Percentiles rank a stretch among this genome's conserved stretches.
These are phyloP conservation scores for Andricus quercusramuli DNA, from an alignment of 2,888 invertebrate genomes.

Conservation along the genomic window DNA sequence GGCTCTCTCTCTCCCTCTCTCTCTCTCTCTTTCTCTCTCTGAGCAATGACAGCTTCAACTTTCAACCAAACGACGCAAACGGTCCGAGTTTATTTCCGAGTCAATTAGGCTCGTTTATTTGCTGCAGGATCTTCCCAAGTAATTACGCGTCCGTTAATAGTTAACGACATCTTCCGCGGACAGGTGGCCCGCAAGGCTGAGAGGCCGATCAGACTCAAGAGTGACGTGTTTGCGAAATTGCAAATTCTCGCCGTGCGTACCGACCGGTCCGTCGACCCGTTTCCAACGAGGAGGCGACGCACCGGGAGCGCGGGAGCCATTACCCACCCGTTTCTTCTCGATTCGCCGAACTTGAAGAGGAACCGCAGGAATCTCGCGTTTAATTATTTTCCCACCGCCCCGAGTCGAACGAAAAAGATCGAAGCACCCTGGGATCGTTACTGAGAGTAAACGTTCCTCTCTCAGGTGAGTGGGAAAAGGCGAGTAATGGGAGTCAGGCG, in stretches of 20 bases:
- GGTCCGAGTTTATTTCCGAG: conserved; percentile 75
- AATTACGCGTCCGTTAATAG: conserved; percentile 76
- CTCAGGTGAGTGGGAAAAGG: conserved; percentile 12
- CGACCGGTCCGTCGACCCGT: conserved; percentile 40
- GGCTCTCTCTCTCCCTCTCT: conserved; percentile 50
- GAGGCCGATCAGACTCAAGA: conserved; percentile 38
- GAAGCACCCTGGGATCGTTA: conserved; percentile 38
- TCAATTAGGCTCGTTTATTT: conserved; percentile 78
- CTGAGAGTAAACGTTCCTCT: conserved; percentile 1
- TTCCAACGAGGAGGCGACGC: conserved; percentile 15
- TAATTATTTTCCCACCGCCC: conserved; percentile 40
- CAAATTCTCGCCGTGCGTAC: conserved; percentile 39
- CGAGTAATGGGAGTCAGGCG: background rate
- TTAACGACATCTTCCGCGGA: conserved; percentile 72
- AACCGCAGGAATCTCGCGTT: conserved; percentile 40
- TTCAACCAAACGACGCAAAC: conserved; percentile 50
- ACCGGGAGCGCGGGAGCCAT: conserved; percentile 17
- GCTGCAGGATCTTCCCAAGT: conserved; percentile 72
- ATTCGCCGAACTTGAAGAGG: conserved; percentile 39
- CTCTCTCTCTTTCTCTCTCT: conserved; percentile 50
- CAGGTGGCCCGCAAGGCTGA: conserved; percentile 36
- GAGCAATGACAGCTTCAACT: conserved; percentile 53
- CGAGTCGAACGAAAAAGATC: conserved; percentile 21
- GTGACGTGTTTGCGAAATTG: conserved; percentile 42
- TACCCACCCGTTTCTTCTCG: conserved; percentile 33